phyloP scores from a whole-genome alignment of 1,140 invertebrate species.

The Drosophila sp. region DNA sequence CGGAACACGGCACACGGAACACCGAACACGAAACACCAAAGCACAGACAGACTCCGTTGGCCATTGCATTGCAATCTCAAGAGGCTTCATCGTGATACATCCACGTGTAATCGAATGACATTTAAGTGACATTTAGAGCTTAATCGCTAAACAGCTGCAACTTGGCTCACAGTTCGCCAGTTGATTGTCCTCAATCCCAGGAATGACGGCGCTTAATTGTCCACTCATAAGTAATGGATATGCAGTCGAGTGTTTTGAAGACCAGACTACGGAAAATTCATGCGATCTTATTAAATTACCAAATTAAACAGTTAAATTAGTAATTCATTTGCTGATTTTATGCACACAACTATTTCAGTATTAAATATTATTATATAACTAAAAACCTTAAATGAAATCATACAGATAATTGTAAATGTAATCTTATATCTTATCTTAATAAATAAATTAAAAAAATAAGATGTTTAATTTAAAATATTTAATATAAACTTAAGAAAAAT shows the following conservation, averaged over 20 bases:
- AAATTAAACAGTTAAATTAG: not conserved
- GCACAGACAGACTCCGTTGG: not conserved
- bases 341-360: too few species aligned
- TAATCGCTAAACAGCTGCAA: constrained; percentile 53
- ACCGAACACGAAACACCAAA: constrained; percentile 1
- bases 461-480: too few species aligned
- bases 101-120: constrained; percentile 64
- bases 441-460: too few species aligned
- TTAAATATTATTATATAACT: too few species aligned
- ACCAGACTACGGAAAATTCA: constrained; percentile 2
- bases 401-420: too few species aligned
- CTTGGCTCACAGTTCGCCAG: not conserved
- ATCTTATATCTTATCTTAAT: too few species aligned
- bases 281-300: not conserved
- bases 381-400: too few species aligned
- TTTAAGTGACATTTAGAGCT: constrained; percentile 68
- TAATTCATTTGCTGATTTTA: too few species aligned
- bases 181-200: not conserved
- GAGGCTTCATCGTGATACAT: constrained; percentile 27
- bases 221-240: constrained; percentile 7
- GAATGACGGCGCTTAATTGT: constrained; percentile 16
- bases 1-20: not conserved
- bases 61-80: constrained; percentile 10
- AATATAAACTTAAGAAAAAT: too few species aligned
- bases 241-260: not conserved